These are phyloP conservation scores for Hetaerina titia DNA, from an alignment of 2,888 invertebrate genomes.

Conservation along the genomic window DNA sequence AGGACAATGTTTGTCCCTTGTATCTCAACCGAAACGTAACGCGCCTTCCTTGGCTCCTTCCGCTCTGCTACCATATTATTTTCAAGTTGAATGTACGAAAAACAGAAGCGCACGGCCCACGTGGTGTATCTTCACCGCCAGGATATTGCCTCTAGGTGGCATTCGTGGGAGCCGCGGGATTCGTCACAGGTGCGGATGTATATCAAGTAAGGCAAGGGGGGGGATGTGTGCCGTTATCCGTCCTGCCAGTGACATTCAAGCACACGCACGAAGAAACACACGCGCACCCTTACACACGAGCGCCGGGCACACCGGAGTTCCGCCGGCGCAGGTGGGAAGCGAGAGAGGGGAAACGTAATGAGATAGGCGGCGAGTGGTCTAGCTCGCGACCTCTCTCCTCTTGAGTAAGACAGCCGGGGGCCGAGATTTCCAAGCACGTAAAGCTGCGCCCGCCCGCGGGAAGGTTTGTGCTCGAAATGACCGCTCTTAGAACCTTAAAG, in stretches of 20 bases:
- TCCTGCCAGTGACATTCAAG: constrained; percentile 26
- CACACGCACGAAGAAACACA: background rate
- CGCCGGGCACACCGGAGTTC: background rate
- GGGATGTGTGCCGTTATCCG: constrained; percentile 14
- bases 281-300: no score
- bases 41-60: no score
- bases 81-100: no score
- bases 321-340: background rate
- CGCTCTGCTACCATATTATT: no score
- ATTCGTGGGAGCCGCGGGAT: background rate
- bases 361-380: constrained; percentile 1
- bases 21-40: no score
- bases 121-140: no score
- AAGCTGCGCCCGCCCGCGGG: background rate
- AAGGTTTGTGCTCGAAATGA: background rate
- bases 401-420: background rate
- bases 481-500: background rate
- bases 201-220: background rate
- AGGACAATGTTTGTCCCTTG: no score
- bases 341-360: background rate
- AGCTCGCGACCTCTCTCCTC: background rate
- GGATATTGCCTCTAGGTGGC: background rate
- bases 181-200: constrained; percentile 14
- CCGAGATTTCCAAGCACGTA: background rate
- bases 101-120: no score